Base-by-base conservation (phyloP, 2,113 vertebrate genomes). In the Hemiscyllium ocellatum region DNA sequence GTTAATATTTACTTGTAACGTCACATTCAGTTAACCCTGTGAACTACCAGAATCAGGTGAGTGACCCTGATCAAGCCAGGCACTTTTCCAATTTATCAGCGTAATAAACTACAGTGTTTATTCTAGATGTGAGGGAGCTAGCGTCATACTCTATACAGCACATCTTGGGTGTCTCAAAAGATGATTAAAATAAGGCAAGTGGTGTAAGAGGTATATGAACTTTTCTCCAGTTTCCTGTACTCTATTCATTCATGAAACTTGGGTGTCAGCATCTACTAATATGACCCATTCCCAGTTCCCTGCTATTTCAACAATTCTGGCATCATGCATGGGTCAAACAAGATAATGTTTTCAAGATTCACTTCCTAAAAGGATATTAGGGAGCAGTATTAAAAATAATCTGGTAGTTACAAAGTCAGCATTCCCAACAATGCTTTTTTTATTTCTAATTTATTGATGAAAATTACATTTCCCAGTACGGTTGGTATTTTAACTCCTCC, bases 1-100 rank as follows among this genome's bases (percentile, higher is more conserved):
- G 94, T 70, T 70, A 95, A 95, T 95, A 72, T 72, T 95, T 95
- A 72, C 20, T 47, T 76, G 70, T 72, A 90, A 95, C 4, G 17
- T 50, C 42, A 72, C 68, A 29, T 95, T 47, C 10, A 15, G 42
- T 33, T 94, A 24, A 69, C 69, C 68, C 50, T 47, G 24, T 70
- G 68, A 47, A 72, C 47, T 72, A 5, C 24, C 26, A 33, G 7
- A 76, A 12, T 15, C 12, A 17, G 94, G 69, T 17, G 33, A 29
- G 24, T 95, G 69, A 72, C 42, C 87, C 94, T 52, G 17, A 95
- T 52, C 94, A 76, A 72, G 69, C 47, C 69, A 95, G 42, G 94
- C 42, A 52, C 0, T 50, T 29, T 52, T 95, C 94, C 94, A 95
- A 72, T 19, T 20, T 72, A 52, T 72, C 47, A 6, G n/a, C 26